Evolutionary conservation across 1,140 invertebrate species (phyloP), one percentile per base, ranked within the genome.

Genomic region (Hycleus cichorii): DNA sequence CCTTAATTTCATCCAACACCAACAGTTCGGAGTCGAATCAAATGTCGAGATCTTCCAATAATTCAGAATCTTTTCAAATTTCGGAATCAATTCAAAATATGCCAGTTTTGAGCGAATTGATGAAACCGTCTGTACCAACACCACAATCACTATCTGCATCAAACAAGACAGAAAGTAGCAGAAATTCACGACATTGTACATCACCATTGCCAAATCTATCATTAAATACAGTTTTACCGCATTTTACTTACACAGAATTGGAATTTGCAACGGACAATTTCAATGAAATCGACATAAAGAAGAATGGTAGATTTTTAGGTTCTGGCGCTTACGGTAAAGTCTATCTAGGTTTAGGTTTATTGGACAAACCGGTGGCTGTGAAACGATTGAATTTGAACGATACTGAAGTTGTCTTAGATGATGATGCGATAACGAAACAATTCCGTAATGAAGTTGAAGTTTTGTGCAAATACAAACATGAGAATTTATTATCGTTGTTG

Each of bases 251-350:
- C 60, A 25, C 46, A 1, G 60, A 76, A 39, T 63, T 81, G n/a
- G 65, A 75, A 65, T 52, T 60, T 10, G 62, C 66, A 4, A 77
- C 74, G 4, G 64, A 74, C 57, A 50, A 69, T 55, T 77, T 77
- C 53, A 62, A 67, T 52, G 67, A 74, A 7, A 42, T 11, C 11
- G 63, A 55, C 12, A 6, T 49, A 8, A 39, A 60, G 6, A 40
- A 60, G 12, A 68, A 63, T 45, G 75, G 75, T 40, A 70, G 76
- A 9, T 77, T 78, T 63, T 75, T 89, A 54, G 87, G 87, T 3
- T 76, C 75, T 59, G 87, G 87, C 47, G 85, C 83, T 7, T 88
- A 86, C 76, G 86, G 86, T 10, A 78, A 78, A 47, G 87, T 89
- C 2, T 88, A 80, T 73, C 72, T 84, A 52, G 85, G 81, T 11